Conservation (phyloP, 2,113 vertebrate species). For the Lepidothrix coronata region DNA sequence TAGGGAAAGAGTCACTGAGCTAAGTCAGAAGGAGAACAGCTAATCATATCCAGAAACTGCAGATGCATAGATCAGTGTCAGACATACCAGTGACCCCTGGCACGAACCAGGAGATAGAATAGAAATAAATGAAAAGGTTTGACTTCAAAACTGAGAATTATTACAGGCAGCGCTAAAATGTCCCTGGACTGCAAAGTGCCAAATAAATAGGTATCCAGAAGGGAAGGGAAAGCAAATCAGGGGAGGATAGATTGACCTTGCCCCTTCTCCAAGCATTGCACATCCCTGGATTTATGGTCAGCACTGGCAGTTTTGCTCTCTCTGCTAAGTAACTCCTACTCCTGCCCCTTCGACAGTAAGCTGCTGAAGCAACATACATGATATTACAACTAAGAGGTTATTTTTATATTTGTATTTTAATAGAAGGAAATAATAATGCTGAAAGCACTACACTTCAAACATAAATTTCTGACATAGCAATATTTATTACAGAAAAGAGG, state of each 20-base stretch:
- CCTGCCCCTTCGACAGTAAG: background rate
- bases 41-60: background rate
- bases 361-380: background rate
- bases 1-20: background rate
- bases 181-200: background rate
- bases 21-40: background rate
- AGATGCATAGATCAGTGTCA: background rate
- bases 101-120: background rate
- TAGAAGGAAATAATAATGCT: background rate
- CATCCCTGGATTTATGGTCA: background rate
- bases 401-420: background rate
- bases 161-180: background rate
- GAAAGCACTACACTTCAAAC: background rate
- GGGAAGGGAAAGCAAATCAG: background rate
- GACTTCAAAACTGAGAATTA: background rate
- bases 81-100: background rate
- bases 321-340: background rate
- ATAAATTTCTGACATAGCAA: background rate
- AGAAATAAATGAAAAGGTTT: slow-evolving; percentile 1
- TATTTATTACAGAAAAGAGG: background rate
- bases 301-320: background rate
- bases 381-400: background rate
- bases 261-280: background rate
- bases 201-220: background rate
- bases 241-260: slow-evolving; percentile 1